These are phyloP conservation scores for Rhadinocentrus ornatus DNA, from an alignment of 2,797 vertebrate species.

Conservation along the genomic window DNA sequence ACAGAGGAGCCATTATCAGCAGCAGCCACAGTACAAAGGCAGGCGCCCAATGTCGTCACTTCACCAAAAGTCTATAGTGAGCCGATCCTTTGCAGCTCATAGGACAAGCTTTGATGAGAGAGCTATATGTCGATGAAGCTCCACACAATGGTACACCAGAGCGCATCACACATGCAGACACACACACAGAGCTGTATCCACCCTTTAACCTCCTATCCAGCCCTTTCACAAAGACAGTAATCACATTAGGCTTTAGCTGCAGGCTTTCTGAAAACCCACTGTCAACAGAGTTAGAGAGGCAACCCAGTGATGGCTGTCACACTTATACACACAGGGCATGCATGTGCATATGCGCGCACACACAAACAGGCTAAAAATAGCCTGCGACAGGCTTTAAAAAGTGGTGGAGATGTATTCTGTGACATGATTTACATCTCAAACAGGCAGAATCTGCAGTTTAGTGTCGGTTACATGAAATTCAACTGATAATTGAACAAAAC, in stretches of 20 bases:
- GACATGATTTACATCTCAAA: slow-evolving; percentile 40
- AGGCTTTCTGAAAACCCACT: slow-evolving; percentile 71
- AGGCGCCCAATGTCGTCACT: slow-evolving; percentile 55
- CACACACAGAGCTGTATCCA: slow-evolving; percentile 29
- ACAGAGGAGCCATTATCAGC: slow-evolving; percentile 70
- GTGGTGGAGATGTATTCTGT: slow-evolving; percentile 48
- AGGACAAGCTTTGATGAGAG: slow-evolving; percentile 65
- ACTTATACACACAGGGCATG: slow-evolving; percentile 40
- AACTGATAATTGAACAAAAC: slow-evolving; percentile 60
- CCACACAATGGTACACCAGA: slow-evolving; percentile 36
- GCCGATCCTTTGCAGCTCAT: slow-evolving; percentile 71
- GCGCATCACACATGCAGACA: slow-evolving; percentile 24
- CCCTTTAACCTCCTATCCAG: slow-evolving; percentile 68
- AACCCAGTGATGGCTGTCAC: slow-evolving; percentile 69
- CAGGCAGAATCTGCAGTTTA: slow-evolving; percentile 43
- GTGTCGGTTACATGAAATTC: slow-evolving; percentile 43
- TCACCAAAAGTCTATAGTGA: slow-evolving; percentile 65
- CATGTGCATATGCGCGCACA: slow-evolving; percentile 23
- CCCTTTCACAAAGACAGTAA: slow-evolving; percentile 76
- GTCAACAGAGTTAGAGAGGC: slow-evolving; percentile 65
- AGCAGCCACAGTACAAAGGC: slow-evolving; percentile 55
- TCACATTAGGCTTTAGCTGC: slow-evolving; percentile 78
- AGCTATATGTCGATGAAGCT: slow-evolving; percentile 52
- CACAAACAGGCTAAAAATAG: slow-evolving; percentile 59
- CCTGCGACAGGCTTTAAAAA: slow-evolving; percentile 28